Percentiles rank a stretch among this genome's conserved stretches.
phyloP scores from a whole-genome alignment of 2,888 invertebrate genomes.

The Bhutanitis thaidina region DNA sequence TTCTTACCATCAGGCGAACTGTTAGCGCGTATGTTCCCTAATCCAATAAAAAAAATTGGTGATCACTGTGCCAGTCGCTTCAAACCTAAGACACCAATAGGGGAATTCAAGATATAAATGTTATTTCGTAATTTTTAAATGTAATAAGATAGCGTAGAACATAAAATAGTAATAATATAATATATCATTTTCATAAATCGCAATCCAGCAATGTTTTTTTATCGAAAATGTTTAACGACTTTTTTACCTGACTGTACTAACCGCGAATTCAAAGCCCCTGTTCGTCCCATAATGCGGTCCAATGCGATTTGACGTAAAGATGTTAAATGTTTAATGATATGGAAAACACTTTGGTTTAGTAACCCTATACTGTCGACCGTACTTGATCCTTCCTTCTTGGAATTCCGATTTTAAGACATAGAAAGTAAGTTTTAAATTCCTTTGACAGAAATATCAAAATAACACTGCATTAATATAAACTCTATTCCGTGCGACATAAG shows the following conservation, averaged over 20 bases:
- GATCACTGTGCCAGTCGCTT: too few relatives aligned
- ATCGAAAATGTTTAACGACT: not conserved
- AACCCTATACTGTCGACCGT: constrained; percentile 52
- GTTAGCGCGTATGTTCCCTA: too few relatives aligned
- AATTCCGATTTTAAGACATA: constrained; percentile 32
- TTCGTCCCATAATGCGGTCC: constrained; percentile 47
- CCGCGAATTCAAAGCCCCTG: constrained; percentile 34
- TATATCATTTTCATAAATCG: too few relatives aligned
- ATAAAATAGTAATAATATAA: too few relatives aligned
- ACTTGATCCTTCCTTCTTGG: constrained; percentile 1
- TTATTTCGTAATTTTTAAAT: too few relatives aligned
- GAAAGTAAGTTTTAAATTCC: constrained; percentile 20
- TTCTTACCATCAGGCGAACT: too few relatives aligned
- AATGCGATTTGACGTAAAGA: constrained; percentile 63
- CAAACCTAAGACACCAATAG: too few relatives aligned
- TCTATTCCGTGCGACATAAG: not conserved
- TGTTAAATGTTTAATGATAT: constrained; percentile 65
- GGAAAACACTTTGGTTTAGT: constrained; percentile 70
- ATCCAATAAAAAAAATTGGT: too few relatives aligned
- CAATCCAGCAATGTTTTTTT: too few relatives aligned
- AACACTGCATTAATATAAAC: constrained; percentile 23
- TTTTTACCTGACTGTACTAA: constrained; percentile 9
- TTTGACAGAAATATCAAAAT: not conserved
- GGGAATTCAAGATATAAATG: too few relatives aligned
- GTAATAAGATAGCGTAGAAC: too few relatives aligned